Conservation (phyloP, 2,113 vertebrate species). For the Spilogale gracilis region DNA sequence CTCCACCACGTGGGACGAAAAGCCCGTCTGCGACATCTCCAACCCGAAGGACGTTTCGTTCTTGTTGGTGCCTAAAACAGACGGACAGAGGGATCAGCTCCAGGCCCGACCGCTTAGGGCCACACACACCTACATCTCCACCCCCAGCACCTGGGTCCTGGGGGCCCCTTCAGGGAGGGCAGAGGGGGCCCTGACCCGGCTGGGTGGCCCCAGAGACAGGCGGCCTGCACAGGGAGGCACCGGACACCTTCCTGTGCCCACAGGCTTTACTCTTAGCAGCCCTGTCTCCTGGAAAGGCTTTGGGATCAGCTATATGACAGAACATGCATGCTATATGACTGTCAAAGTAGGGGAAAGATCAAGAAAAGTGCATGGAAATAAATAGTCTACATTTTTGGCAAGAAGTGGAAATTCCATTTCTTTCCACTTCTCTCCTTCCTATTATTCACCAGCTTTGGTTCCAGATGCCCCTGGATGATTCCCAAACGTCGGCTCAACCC, state of each 20-base stretch:
- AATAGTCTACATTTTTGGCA: background rate
- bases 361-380: background rate
- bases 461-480: background rate
- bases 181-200: background rate
- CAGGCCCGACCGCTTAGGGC: rapidly evolving
- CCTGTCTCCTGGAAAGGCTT: background rate
- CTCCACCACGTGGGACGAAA: slow-evolving; percentile 96
- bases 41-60: slow-evolving; percentile 95
- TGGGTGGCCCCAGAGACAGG: background rate
- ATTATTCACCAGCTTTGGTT: background rate
- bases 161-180: too few relatives aligned
- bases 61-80: slow-evolving; percentile 92
- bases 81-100: background rate
- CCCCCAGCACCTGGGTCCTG: background rate
- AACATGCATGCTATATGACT: rapidly evolving
- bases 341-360: background rate
- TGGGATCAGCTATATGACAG: background rate
- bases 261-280: background rate
- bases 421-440: background rate
- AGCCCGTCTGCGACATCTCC: slow-evolving; percentile 99
- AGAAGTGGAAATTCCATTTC: background rate
- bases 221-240: background rate
- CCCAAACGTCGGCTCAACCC: background rate
- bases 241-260: rapidly evolving
- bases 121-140: background rate